phyloP scores from a whole-genome alignment of 2,888 invertebrate species.

The Hydroisotoma schaefferi region DNA sequence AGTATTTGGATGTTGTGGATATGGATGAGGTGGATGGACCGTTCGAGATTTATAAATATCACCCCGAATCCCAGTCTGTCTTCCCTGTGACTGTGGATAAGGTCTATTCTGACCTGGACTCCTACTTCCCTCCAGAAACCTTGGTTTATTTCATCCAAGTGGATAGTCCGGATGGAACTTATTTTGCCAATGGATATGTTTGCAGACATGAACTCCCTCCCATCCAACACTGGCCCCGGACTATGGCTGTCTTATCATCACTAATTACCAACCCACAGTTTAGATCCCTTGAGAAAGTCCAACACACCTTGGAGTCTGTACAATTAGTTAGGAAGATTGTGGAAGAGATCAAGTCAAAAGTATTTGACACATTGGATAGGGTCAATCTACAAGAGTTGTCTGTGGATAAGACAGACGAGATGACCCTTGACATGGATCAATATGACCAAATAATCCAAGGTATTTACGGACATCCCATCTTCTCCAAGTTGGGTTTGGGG shows the following conservation, averaged over 20 bases:
- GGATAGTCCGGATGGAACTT: conserved; percentile 33
- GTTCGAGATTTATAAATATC: neutral
- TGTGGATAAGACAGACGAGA: too few species aligned
- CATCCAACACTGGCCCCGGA: conserved; percentile 26
- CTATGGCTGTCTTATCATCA: conserved; percentile 21
- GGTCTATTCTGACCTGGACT: conserved; percentile 11
- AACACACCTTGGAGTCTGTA: conserved; percentile 12
- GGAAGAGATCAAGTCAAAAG: too few species aligned
- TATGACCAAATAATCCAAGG: too few species aligned
- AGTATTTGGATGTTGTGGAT: conserved; percentile 12
- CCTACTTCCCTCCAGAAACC: conserved; percentile 7
- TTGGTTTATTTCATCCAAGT: conserved; percentile 32
- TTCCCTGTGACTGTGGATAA: neutral
- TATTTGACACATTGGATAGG: too few species aligned
- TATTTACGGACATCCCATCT: too few species aligned
- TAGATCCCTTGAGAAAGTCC: neutral
- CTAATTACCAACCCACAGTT: conserved; percentile 5
- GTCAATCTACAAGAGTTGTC: too few species aligned
- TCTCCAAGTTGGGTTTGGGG: too few species aligned
- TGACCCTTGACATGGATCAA: too few species aligned
- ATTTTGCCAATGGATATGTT: conserved; percentile 33
- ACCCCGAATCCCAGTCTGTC: neutral
- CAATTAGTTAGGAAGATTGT: too few species aligned
- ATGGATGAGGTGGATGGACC: conserved; percentile 2
- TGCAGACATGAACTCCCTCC: conserved; percentile 36